phyloP scores from a whole-genome alignment of 2,888 invertebrate species.

The Galerucella calmariensis region DNA sequence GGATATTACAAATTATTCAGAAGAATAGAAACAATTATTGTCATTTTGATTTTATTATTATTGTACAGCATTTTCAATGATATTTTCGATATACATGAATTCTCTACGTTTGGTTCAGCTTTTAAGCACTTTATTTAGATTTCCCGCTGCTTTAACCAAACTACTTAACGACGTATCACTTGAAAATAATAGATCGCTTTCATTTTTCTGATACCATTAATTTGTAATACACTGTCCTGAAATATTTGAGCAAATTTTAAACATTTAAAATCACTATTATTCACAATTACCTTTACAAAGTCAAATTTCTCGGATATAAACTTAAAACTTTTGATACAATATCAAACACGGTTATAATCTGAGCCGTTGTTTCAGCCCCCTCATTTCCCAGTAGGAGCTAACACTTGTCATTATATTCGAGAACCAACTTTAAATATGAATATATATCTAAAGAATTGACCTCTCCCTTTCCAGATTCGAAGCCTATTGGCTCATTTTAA shows the following conservation, averaged over 20 bases:
- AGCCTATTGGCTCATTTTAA: too few species aligned
- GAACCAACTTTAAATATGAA: too few species aligned
- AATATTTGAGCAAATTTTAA: conserved; percentile 1
- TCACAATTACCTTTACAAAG: not conserved
- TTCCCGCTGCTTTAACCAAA: too few species aligned
- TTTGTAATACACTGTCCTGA: not conserved
- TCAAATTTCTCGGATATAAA: not conserved
- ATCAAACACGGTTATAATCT: not conserved
- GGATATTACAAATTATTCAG: not conserved
- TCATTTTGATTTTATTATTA: not conserved
- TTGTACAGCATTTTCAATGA: too few species aligned
- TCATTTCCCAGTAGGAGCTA: too few species aligned
- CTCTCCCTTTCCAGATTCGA: too few species aligned
- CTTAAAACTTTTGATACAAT: not conserved
- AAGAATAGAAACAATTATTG: not conserved
- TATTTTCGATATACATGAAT: too few species aligned
- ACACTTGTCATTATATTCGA: too few species aligned
- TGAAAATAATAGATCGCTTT: not conserved
- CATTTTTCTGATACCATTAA: not conserved
- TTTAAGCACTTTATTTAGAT: too few species aligned
- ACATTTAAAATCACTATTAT: not conserved
- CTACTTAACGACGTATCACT: not conserved
- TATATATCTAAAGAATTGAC: too few species aligned
- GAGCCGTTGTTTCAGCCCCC: not conserved
- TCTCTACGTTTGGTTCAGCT: too few species aligned